Conservation (phyloP, 2,888 invertebrate species). For the Anodontia alba region DNA sequence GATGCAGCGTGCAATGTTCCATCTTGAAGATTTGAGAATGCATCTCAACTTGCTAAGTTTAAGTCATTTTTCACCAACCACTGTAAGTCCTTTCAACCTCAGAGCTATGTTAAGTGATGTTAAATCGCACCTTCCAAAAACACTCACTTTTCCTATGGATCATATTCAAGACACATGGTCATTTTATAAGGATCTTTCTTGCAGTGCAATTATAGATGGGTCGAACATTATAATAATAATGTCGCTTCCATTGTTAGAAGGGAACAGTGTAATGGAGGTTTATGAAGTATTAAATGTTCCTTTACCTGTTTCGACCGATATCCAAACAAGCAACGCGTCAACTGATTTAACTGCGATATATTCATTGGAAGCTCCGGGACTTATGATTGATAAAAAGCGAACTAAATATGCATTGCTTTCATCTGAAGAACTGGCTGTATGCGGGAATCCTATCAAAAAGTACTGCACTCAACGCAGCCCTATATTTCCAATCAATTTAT, state of each 20-base stretch:
- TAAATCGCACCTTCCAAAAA: constrained; percentile 18
- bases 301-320: neutral
- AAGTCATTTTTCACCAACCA: constrained; percentile 4
- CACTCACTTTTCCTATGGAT: constrained; percentile 18
- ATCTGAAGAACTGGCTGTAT: neutral
- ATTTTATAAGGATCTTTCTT: constrained; percentile 21
- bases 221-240: constrained; percentile 14
- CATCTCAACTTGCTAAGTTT: constrained; percentile 22
- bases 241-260: neutral
- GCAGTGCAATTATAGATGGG: constrained; percentile 7
- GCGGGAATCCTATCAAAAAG: neutral
- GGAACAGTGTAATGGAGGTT: neutral
- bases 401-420: constrained; percentile 2
- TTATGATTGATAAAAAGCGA: neutral
- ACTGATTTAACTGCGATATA: neutral
- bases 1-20: neutral
- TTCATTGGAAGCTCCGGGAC: neutral
- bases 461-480: neutral
- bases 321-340: neutral
- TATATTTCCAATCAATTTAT: neutral
- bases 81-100: constrained; percentile 20
- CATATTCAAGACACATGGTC: constrained; percentile 30
- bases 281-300: neutral
- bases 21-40: constrained; percentile 14
- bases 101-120: constrained; percentile 18